phyloP scores from a whole-genome alignment of 2,888 invertebrate species.

The Deroplatys truncata region DNA sequence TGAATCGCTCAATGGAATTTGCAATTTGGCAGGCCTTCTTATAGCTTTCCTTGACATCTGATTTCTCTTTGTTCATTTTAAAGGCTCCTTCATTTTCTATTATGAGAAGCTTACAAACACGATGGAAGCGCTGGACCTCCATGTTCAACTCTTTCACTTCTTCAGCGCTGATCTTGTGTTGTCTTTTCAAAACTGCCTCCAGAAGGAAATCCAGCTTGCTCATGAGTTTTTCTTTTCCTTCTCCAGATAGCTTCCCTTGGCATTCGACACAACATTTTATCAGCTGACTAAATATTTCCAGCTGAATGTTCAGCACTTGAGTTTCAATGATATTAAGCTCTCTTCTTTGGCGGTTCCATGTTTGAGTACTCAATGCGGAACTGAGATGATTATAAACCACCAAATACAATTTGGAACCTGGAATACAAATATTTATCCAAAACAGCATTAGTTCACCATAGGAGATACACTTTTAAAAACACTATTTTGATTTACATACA shows the following conservation, averaged over 20 bases:
- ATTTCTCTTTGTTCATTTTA: neutral
- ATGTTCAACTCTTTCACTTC: conserved; percentile 32
- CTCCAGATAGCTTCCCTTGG: neutral
- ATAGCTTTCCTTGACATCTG: conserved; percentile 2
- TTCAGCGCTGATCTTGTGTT: conserved; percentile 38
- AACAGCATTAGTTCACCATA: too few relatives aligned
- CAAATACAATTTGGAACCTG: neutral
- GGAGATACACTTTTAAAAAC: too few relatives aligned
- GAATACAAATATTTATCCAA: neutral
- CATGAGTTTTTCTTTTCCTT: conserved; percentile 14
- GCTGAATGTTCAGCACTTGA: conserved; percentile 31
- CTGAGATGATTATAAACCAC: neutral
- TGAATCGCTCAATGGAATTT: conserved; percentile 31
- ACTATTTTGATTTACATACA: too few relatives aligned
- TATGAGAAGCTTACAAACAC: conserved; percentile 36
- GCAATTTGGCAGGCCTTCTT: conserved; percentile 24
- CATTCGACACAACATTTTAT: neutral
- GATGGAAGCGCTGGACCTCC: conserved; percentile 39
- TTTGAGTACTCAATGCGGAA: neutral
- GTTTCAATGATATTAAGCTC: neutral
- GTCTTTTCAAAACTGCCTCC: conserved; percentile 29
- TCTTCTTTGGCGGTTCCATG: neutral
- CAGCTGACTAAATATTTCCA: conserved; percentile 31
- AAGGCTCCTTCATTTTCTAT: conserved; percentile 11
- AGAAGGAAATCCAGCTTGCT: conserved; percentile 34